A percentile compares a stretch with the other conserved stretches of the same genome.
Evolutionary conservation across 2,797 vertebrate species (phyloP).

Genomic region (Phrynocephalus guinanensis): DNA sequence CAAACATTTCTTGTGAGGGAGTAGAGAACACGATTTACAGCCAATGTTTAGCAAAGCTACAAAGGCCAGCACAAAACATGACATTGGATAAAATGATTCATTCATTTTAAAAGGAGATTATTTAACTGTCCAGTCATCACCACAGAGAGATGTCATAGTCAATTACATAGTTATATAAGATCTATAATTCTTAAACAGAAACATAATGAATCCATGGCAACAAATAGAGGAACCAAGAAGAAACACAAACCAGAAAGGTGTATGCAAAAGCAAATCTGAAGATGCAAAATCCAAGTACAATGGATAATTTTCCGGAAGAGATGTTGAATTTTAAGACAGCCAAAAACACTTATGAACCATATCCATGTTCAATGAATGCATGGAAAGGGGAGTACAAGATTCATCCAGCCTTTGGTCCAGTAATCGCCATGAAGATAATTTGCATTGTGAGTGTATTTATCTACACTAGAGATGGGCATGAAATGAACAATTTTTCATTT

Average conservation of each 20-base stretch:
- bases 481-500: no score
- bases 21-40: slow-evolving; percentile 2
- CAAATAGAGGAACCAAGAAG: neutral
- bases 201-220: neutral
- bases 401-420: neutral
- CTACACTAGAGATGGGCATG: no score
- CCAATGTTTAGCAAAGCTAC: neutral
- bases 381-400: neutral
- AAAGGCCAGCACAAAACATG: slow-evolving; percentile 4
- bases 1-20: neutral
- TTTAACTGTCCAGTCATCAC: neutral
- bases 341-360: neutral
- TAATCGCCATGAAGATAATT: no score
- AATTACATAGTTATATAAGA: rapidly evolving
- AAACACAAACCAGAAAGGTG: neutral
- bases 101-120: slow-evolving; percentile 11
- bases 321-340: neutral
- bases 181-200: slow-evolving; percentile 4
- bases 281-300: neutral
- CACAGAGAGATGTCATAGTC: neutral
- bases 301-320: neutral
- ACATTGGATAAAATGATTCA: slow-evolving; percentile 21
- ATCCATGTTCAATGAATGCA: neutral
- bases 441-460: no score
- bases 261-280: neutral